Base-by-base conservation (phyloP, 2,113 vertebrate genomes). In the Tachysurus vachellii region DNA sequence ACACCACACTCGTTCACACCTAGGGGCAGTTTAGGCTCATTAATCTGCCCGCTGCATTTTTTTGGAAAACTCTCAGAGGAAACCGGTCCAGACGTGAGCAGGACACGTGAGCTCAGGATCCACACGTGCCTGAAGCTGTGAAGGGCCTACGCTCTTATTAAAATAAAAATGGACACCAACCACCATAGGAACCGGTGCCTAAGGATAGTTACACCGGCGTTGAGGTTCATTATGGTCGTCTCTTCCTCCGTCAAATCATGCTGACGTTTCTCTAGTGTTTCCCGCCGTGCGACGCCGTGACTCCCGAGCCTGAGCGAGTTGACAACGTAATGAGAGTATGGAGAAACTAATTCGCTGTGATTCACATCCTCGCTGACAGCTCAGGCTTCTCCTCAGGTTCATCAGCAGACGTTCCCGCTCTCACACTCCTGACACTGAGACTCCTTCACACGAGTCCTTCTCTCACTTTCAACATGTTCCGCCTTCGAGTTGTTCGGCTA, bases 271-370 rank as follows among this genome's bases (percentile, higher is more conserved):
- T 44, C n/a, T 5, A 3, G 16, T 36, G 57, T 56, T 59, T 73
- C 85, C 47, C 57, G 56, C 84, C 9, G 44, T 14, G 57, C 85
- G 31, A 53, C 85, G 2, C 54, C 1, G 61, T 6, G 11, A 26
- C 76, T 85, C 59, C 4, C 42, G 77, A 44, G 77, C 84, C 84
- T 84, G 71, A 62, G 76, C 8, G 66, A 75, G 66, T 50, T 86
- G 81, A 86, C 84, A 88, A 36, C 42, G 83, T 87, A 89, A 83
- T 83, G 81, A 86, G 44, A 70, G 59, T 80, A 75, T 66, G 44
- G 36, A 62, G 80, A 75, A 90, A 50, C n/a, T 36, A 85, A 68
- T 73, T 68, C 44, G 36, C 70, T 19, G 57, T 81, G 77, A 85
- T 83, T 82, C 71, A 62, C 23, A 53, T 76, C 66, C 57, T 54